Evolutionary conservation across 2,888 invertebrate species (phyloP), one percentile per base, ranked within the genome.

Genomic region (Crepidodera aurea): DNA sequence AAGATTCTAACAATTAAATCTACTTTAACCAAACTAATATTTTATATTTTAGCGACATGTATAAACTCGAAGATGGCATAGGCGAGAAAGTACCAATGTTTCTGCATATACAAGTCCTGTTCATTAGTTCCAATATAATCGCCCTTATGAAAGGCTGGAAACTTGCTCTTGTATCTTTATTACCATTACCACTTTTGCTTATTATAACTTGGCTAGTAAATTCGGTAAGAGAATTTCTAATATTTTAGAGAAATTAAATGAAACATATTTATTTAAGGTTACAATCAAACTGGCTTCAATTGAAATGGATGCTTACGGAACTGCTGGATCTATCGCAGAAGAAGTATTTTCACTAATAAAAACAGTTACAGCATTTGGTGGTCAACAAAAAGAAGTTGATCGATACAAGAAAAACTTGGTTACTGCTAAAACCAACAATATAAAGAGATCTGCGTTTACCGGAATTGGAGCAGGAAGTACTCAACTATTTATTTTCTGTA

Each of bases 111-210:
- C 83, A 90, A 68, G 81, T 88, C 0, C 85, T 88, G 0, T 91
- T 91, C 74, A 59, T 91, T 6, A 22, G 22, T 88, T 13, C 87
- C 89, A 0, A 77, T 93, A n/a, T n/a, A n/a, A n/a, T 92, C 77
- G 93, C 94, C 0, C 81, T 93, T 8, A 90, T 94, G 1, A 88
- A 88, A 74, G 93, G 94, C 5, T 94, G 94, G 94, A 86, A 92
- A 75, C 79, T 94, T 40, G 89, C 93, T 0, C 81, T 94, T 7
- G 87, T 94, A 51, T 90, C 94, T 60, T 78, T 94, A 44, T 86
- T 88, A 18, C 88, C 91, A 65, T 87, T 91, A 1, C 95, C 95
- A 0, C 80, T 93, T 42, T 86, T 93, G 39, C 89, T 91, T 0
- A 82, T 88, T 8, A 86, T 90, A 5, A 90, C 92, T 0, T 90